These are phyloP conservation scores for Aspidapion aeneum DNA, from an alignment of 2,888 invertebrate genomes.

Conservation along the genomic window DNA sequence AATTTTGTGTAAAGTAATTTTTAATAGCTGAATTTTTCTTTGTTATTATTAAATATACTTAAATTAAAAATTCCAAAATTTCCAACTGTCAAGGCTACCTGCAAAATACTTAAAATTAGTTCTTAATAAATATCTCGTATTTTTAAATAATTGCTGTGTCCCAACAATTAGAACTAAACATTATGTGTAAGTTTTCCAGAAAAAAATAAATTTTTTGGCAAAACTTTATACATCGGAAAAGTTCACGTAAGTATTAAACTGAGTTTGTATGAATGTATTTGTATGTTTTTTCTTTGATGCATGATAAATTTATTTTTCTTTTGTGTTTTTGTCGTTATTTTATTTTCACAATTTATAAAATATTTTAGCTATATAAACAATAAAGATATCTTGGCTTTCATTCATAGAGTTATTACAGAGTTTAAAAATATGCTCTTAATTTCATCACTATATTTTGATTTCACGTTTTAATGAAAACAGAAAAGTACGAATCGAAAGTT, in stretches of 20 bases:
- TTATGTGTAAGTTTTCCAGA: slow-evolving; percentile 33
- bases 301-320: no score
- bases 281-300: not conserved
- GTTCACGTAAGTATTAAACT: not conserved
- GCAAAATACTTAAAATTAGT: not conserved
- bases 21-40: not conserved
- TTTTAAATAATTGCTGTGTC: slow-evolving; percentile 45
- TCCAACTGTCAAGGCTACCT: not conserved
- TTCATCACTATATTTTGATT: no score
- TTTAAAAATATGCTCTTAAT: no score
- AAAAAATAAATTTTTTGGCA: not conserved
- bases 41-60: not conserved
- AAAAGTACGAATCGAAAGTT: no score
- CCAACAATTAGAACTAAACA: slow-evolving; percentile 46
- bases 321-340: no score
- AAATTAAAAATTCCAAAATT: not conserved
- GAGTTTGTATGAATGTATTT: not conserved
- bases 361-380: no score
- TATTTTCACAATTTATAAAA: no score
- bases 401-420: no score
- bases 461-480: no score
- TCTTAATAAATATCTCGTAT: not conserved
- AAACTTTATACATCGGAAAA: not conserved
- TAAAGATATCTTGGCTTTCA: no score
- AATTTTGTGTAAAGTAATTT: not conserved